Base-by-base conservation (phyloP, 2,113 vertebrate genomes). In the Eclectus roratus region DNA sequence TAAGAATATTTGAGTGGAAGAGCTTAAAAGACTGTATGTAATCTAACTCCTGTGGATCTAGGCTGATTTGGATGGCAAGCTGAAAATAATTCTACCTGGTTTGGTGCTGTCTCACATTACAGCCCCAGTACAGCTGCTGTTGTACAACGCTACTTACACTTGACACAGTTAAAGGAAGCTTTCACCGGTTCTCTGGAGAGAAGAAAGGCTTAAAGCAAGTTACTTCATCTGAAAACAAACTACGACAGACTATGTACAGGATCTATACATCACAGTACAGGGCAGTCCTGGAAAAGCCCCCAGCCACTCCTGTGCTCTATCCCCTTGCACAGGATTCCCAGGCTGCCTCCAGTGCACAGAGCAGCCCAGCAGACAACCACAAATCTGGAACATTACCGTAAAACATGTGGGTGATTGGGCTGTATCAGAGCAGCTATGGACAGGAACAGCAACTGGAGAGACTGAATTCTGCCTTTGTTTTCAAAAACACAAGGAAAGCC, bases 311-410 rank as follows among this genome's bases (percentile, higher is more conserved):
- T 29, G 18, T 10, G 39, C 23, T 80, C 84, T 74, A 21, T 13
- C 14, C 24, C 43, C 29, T 31, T 46, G 39, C 44, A 52, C 27
- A 27, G 58, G 33, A 14, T 5, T 78, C 43, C 50, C 60, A 31
- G 27, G 46, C 29, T 69, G 35, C 2, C 68, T 80, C n/a, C 52
- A 52, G 47, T 7, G 39, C 20, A 43, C 35, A 41, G 72, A 66
- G 69, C 0, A 0, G n/a, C 31, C 16, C 39, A 39, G 33, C 25
- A 80, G 66, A 28, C 7, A 71, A 66, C 23, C 3, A 13, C 28
- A 41, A 7, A 23, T 12, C 23, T 10, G 16, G 44, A 65, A 63
- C 13, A 4, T 2, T 37, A 33, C 55, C n/a, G 29, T 37, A 60
- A 72, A 81, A 31, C 11, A 37, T 0, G 16, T 39, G 64, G 9